phyloP scores from a whole-genome alignment of 2,113 vertebrate genomes.

The Tyrannus savana region DNA sequence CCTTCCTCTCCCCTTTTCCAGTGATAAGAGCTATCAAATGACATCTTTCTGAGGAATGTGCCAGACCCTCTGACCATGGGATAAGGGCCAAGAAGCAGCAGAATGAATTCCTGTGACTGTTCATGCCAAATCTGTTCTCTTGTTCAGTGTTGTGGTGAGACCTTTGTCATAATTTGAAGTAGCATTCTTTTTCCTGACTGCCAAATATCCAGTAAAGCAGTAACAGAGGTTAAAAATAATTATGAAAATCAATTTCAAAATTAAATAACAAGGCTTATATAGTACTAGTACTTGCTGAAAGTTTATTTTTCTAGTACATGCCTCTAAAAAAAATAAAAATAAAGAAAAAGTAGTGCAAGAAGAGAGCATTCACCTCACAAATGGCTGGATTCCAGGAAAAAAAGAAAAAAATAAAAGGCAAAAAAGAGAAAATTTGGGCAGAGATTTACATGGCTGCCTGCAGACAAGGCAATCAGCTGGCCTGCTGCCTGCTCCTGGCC shows the following conservation, averaged over 20 bases:
- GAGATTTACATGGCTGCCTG: not conserved
- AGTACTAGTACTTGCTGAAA: not conserved
- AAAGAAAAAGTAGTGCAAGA: not conserved
- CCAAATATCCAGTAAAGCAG: constrained; percentile 6
- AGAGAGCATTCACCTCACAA: constrained; percentile 11
- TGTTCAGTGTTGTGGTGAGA: not conserved
- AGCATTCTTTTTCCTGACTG: not conserved
- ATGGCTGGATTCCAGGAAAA: constrained; percentile 19
- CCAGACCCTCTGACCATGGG: not conserved
- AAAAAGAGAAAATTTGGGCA: not conserved
- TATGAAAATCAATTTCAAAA: not conserved
- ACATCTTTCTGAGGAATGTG: not conserved
- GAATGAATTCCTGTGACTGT: not conserved
- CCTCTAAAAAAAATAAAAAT: not conserved
- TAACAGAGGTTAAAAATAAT: not conserved
- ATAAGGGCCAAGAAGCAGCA: not conserved
- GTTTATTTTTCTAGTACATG: constrained; percentile 20
- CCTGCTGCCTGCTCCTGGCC: constrained; percentile 8
- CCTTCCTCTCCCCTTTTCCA: not conserved
- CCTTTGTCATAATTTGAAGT: constrained; percentile 34
- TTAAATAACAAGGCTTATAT: not conserved
- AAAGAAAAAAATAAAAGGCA: not conserved
- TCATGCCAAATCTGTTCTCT: not conserved
- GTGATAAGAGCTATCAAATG: not conserved
- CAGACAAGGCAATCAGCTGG: not conserved